Conservation (phyloP, 2,888 invertebrate species). For the Lapara coniferarum region DNA sequence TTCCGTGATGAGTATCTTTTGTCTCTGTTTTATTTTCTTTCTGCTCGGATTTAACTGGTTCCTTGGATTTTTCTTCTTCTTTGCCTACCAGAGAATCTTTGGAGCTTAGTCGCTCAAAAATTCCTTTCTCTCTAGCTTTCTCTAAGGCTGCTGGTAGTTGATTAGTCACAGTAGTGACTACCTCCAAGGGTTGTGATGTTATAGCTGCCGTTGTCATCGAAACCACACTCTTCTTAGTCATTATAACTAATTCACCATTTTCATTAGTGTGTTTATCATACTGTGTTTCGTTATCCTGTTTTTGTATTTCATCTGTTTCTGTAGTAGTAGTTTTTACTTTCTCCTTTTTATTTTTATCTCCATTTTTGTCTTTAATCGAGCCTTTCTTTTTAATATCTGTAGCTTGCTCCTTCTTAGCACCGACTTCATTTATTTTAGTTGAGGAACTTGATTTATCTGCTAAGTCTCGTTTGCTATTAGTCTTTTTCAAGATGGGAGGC, state of each 20-base stretch:
- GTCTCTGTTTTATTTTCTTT: constrained; percentile 42
- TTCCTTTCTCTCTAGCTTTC: constrained; percentile 78
- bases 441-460: constrained; percentile 61
- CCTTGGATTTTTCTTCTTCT: constrained; percentile 52
- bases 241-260: constrained; percentile 70
- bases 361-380: constrained; percentile 41
- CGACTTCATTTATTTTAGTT: constrained; percentile 63
- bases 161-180: constrained; percentile 81
- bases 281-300: constrained; percentile 77
- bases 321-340: constrained; percentile 49
- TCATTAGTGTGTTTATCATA: constrained; percentile 74
- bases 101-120: constrained; percentile 75
- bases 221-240: constrained; percentile 78
- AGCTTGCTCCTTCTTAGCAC: constrained; percentile 48
- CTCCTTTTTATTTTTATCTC: constrained; percentile 40
- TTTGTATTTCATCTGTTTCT: constrained; percentile 59
- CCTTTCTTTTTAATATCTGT: constrained; percentile 47
- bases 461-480: constrained; percentile 64
- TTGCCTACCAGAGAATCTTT: constrained; percentile 74
- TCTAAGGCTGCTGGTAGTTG: constrained; percentile 77
- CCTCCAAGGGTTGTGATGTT: constrained; percentile 81
- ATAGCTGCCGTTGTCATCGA: constrained; percentile 85
- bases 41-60: constrained; percentile 41
- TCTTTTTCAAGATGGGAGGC: constrained; percentile 64
- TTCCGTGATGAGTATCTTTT: constrained; percentile 32